phyloP scores from a whole-genome alignment of 2,797 vertebrate species.

The Dendrocincla fuliginosa region DNA sequence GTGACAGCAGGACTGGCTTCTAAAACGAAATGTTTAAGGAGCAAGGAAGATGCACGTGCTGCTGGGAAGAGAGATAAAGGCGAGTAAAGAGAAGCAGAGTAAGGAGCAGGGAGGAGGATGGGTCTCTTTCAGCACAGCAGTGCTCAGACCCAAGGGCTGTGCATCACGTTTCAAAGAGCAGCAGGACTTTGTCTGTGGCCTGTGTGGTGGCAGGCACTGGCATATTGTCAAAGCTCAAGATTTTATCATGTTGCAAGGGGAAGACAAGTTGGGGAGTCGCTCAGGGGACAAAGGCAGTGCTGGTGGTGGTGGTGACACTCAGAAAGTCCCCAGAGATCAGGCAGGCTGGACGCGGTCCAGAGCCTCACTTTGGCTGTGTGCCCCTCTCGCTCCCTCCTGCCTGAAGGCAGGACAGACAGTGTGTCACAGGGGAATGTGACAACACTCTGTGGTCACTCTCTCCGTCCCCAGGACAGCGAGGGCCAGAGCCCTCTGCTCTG shows the following conservation, averaged over 20 bases:
- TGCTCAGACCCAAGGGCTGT: not conserved
- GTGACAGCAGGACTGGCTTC: not conserved
- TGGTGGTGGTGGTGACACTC: not conserved
- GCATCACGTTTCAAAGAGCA: not conserved
- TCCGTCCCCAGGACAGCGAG: fast-evolving
- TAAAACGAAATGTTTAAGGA: not conserved
- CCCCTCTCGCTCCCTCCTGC: not conserved
- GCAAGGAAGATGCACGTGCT: not conserved
- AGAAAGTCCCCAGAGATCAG: not conserved
- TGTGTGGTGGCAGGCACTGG: not conserved
- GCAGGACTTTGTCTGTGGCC: not conserved
- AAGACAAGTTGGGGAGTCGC: not conserved
- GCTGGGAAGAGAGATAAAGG: not conserved
- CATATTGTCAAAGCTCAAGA: not conserved
- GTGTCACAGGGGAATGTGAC: not conserved
- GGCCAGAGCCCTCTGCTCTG: not conserved
- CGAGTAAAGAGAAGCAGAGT: not conserved
- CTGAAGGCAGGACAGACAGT: not conserved
- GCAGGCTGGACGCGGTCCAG: not conserved
- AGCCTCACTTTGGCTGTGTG: fast-evolving
- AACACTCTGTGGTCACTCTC: not conserved
- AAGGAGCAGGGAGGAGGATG: not conserved
- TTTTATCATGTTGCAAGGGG: not conserved
- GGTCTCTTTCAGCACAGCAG: not conserved
- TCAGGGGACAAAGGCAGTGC: not conserved